These are phyloP conservation scores for Meganola albula DNA, from an alignment of 2,888 invertebrate species.

Conservation along the genomic window DNA sequence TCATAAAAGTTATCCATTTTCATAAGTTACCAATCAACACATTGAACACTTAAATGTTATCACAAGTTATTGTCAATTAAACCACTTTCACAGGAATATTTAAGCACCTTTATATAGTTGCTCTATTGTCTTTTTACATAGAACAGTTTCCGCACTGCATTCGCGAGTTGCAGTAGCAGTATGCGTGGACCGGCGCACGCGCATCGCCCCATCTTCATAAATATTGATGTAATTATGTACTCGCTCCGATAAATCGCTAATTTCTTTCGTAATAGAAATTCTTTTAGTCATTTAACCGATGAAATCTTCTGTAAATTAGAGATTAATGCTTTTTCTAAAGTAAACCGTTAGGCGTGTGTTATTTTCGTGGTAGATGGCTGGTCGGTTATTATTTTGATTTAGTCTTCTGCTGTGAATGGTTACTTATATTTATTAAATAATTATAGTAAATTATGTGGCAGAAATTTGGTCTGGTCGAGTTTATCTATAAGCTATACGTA, in stretches of 20 bases:
- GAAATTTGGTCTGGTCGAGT: conserved; percentile 1
- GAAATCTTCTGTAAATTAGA: conserved; percentile 23
- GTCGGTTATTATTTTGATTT: too few relatives aligned
- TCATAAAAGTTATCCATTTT: conserved; percentile 67
- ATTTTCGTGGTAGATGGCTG: too few relatives aligned
- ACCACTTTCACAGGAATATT: conserved; percentile 34
- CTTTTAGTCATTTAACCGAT: conserved; percentile 28
- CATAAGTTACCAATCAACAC: conserved; percentile 17
- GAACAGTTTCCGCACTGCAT: conserved; percentile 51
- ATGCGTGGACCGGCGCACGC: conserved; percentile 47
- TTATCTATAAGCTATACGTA: too few relatives aligned
- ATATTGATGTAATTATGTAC: conserved; percentile 70
- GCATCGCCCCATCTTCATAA: conserved; percentile 53
- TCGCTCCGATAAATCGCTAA: conserved; percentile 65
- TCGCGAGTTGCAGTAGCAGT: conserved; percentile 58
- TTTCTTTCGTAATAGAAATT: conserved; percentile 55
- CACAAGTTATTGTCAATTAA: conserved; percentile 27
- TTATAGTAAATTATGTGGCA: conserved; percentile 6
- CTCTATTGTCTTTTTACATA: conserved; percentile 27
- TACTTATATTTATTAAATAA: too few relatives aligned
- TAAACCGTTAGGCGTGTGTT: conserved; percentile 9
- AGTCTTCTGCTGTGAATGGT: too few relatives aligned
- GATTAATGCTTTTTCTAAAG: conserved; percentile 15
- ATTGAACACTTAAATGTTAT: conserved; percentile 24
- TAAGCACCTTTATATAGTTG: too few relatives aligned